phyloP scores from a whole-genome alignment of 2,797 vertebrate species.

The Halcyon smyrnensis region DNA sequence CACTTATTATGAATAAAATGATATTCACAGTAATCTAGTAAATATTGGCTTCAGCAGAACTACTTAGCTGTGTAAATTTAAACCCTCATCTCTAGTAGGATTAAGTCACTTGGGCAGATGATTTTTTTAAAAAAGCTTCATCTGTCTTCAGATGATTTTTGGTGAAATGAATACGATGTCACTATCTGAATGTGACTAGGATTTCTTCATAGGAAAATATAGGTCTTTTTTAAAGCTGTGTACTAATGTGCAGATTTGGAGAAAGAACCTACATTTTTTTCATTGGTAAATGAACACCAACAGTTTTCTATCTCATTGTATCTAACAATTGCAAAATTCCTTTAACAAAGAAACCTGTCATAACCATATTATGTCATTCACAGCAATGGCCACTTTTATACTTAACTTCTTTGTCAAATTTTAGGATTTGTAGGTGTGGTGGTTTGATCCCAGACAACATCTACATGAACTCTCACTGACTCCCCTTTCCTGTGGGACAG shows the following conservation, averaged over 20 bases:
- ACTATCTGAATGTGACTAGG: neutral
- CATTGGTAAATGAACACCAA: neutral
- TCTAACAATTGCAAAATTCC: neutral
- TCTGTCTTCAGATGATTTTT: neutral
- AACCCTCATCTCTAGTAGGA: neutral
- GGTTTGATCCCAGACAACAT: neutral
- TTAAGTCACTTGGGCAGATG: neutral
- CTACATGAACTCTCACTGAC: neutral
- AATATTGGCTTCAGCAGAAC: neutral
- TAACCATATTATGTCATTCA: neutral
- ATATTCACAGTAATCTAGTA: neutral
- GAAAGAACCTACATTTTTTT: neutral
- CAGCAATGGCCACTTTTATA: neutral
- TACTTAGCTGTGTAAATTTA: neutral
- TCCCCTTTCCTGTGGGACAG: neutral
- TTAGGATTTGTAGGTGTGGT: neutral
- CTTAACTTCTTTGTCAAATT: neutral
- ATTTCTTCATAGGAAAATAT: neutral
- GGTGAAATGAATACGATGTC: neutral
- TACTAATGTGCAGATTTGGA: neutral
- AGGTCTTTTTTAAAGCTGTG: neutral
- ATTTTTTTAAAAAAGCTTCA: neutral
- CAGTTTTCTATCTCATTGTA: neutral
- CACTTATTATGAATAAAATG: neutral
- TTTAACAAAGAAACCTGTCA: neutral